A percentile compares a stretch with the other conserved stretches of the same genome.
These are phyloP conservation scores for Hydraecia micacea DNA, from an alignment of 2,888 invertebrate genomes.

Conservation along the genomic window DNA sequence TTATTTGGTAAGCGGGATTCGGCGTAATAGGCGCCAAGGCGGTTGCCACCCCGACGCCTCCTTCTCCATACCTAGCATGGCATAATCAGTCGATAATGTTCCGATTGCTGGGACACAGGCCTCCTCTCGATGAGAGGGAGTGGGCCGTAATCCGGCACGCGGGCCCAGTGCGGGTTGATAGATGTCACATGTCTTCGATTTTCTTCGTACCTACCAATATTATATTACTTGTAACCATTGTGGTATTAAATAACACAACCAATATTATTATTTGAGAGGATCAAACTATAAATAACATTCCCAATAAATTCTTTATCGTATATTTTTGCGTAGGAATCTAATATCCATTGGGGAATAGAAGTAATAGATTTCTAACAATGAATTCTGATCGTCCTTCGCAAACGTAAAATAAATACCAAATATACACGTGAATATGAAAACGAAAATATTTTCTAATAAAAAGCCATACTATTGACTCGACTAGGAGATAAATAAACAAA, in stretches of 20 bases:
- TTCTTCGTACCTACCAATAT: no score
- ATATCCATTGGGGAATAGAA: constrained; percentile 12
- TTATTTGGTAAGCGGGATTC: no score
- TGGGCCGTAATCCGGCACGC: no score
- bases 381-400: constrained; percentile 11
- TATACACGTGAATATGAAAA: neutral
- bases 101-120: no score
- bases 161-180: no score
- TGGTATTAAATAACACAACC: neutral
- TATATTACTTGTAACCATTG: neutral
- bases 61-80: neutral
- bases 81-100: neutral
- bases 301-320: neutral
- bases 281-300: no score
- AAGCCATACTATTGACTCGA: constrained; percentile 16
- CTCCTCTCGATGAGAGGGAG: no score
- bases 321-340: neutral
- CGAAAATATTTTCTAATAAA: constrained; percentile 4
- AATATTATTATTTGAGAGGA: neutral
- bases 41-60: no score
- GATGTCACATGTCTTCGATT: no score
- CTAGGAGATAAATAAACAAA: constrained; percentile 8
- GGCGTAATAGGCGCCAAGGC: no score
- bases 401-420: constrained; percentile 5
- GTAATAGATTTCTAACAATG: constrained; percentile 1